phyloP scores from a whole-genome alignment of 2,113 vertebrate species.

The Dendrocopos noguchii region DNA sequence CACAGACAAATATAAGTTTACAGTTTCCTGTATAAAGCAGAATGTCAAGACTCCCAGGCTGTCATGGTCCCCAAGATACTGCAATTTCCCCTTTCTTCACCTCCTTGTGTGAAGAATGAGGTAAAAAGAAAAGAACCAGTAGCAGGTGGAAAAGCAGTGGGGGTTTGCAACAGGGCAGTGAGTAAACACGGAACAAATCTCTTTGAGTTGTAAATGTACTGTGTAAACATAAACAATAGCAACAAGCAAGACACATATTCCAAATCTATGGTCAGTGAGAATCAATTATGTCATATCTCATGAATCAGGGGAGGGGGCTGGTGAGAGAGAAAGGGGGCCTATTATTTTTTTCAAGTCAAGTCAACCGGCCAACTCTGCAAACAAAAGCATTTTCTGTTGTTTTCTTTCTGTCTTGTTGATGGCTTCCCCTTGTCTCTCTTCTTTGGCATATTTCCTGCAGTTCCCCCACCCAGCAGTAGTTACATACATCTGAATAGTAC shows the following conservation, averaged over 20 bases:
- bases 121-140: constrained; percentile 11
- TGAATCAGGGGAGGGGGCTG: constrained; percentile 14
- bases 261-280: constrained; percentile 26
- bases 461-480: constrained; percentile 15
- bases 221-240: constrained; percentile 59
- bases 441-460: constrained; percentile 41
- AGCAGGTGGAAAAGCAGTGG: constrained; percentile 32
- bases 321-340: not conserved
- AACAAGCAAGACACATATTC: constrained; percentile 39
- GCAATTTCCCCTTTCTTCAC: not conserved
- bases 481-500: constrained; percentile 40
- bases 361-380: constrained; percentile 54
- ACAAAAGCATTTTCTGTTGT: constrained; percentile 57
- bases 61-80: not conserved
- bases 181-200: constrained; percentile 25
- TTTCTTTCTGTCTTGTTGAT: constrained; percentile 38
- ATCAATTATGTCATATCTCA: constrained; percentile 32
- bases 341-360: constrained; percentile 64
- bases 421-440: constrained; percentile 27
- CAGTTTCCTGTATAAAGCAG: not conserved
- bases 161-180: constrained; percentile 10
- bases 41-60: not conserved
- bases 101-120: not conserved
- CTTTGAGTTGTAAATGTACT: constrained; percentile 21
- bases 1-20: not conserved